Base-by-base conservation (phyloP, 1,140 invertebrate genomes). In the Nautilus pompilius region DNA sequence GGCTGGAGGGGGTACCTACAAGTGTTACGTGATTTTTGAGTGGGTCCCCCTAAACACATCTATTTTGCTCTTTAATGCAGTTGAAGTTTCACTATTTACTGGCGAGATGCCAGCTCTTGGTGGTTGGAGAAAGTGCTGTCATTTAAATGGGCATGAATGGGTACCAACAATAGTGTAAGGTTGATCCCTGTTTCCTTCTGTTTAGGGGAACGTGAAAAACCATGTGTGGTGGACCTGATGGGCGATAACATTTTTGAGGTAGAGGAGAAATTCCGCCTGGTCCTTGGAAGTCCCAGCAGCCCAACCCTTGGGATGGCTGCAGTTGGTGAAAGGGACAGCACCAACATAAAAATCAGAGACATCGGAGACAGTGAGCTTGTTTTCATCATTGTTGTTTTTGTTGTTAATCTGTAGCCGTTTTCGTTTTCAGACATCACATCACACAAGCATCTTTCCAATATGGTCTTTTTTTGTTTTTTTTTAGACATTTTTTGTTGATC, bases 221-320 rank as follows among this genome's bases (percentile, higher is more conserved):
- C 66, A 13, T 84, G 83, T 62, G 49, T 65, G 8, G 82, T 83
- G 13, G 55, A 67, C 6, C 32, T 84, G 20, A 63, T 80, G 2
- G 71, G 82, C 67, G 82, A 83, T 56, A 62, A 58, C 3, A 49
- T 72, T 2, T 76, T 71, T 67, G 83, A 84, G 65, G 59, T 53
- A 26, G 72, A 78, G 33, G 80, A 84, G 66, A 68, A 72, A 62
- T 82, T 84, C 65, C 63, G 73, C 4, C 63, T 84, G 6, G 77
- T 81, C 0, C 72, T 84, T 15, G 81, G 81, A 10, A 70, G 68
- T 33, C 76, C 83, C 15, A 53, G 57, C 30, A 79, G 78, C 53
- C n/a, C 53, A 4, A 66, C 74, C 8, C 57, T 76, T 20, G 70
- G 72, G 13, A 64, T 71, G 29, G 82, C 79, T 22, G 62, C 57